These are phyloP conservation scores for Cherax quadricarinatus DNA, from an alignment of 1,140 invertebrate species.

Conservation along the genomic window DNA sequence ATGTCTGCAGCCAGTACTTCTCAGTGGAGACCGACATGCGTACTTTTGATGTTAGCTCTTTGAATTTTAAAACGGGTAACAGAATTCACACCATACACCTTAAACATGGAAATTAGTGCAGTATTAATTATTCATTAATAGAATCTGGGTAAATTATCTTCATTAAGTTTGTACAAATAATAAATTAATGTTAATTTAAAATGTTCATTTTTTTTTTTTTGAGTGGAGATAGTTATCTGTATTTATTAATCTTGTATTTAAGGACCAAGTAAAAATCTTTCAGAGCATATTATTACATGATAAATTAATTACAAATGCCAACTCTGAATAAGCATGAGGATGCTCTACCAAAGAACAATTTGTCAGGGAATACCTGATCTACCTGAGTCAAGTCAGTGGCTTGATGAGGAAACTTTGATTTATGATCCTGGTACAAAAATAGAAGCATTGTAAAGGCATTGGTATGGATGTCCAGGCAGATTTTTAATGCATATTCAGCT, in stretches of 20 bases:
- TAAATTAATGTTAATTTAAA: not conserved
- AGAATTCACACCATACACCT: conserved; percentile 73
- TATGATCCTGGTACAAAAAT: not conserved
- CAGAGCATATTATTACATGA: not conserved
- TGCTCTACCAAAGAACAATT: not conserved
- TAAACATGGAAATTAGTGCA: conserved; percentile 4
- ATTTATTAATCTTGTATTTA: conserved; percentile 10
- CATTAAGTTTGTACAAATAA: conserved; percentile 10
- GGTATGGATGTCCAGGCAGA: not conserved
- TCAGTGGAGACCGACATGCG: conserved; percentile 72
- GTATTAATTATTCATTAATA: not conserved
- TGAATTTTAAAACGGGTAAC: conserved; percentile 79
- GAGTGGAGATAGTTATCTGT: not conserved
- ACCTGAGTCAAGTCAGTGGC: not conserved
- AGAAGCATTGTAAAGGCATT: not conserved
- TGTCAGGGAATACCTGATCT: conserved; percentile 9
- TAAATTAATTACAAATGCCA: not conserved
- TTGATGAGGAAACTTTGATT: not conserved
- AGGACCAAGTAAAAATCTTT: not conserved
- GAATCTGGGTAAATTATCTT: not conserved
- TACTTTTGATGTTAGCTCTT: conserved; percentile 74
- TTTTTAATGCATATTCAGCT: not conserved
- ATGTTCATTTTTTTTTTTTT: not conserved
- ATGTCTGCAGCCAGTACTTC: conserved; percentile 76
- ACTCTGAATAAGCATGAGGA: not conserved